Base-by-base conservation (phyloP, 1,140 invertebrate genomes). In the Stegodyphus dumicola region DNA sequence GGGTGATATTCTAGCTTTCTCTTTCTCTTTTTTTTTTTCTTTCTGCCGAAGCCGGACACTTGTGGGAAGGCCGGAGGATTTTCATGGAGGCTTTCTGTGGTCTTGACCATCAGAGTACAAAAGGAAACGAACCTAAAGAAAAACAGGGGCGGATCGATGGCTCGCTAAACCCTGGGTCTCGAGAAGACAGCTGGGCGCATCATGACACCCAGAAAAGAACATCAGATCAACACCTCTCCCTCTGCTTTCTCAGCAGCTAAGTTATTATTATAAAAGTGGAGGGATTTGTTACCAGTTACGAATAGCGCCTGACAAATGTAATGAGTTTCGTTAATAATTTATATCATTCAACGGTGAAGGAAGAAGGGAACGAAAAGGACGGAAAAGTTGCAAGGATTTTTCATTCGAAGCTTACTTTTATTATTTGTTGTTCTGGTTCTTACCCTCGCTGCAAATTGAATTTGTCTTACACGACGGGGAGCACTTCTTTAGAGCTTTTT, bases 301-400 rank as follows among this genome's bases (percentile, higher is more conserved):
- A 54, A 83, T 83, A 64, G 80, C 80, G 48, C 70, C 80, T 83
- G 80, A 83, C 80, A 83, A 83, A 83, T 75, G 71, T 83, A 83
- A 83, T 83, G 80, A 83, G 80, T 83, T 83, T 75, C 80, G 70
- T 83, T 83, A 83, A 83, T 83, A 83, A 83, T 83, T 83, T 83
- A 83, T 83, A 83, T 83, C 80, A 75, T 80, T 80, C 77, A 80
- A 60, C 56, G 56, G 15, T 60, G 53, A 65, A 51, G 77, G 76
- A 65, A 51, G 77, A 64, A 83, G 60, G 51, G 80, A 75, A 56
- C 49, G 77, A 80, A 71, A 75, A 33, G 18, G 60, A 53, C 15
- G 77, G 53, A 53, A 78, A 66, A 80, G 54, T n/a, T 48, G 15
- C 51, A 10, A 17, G 70, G 80, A 83, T 83, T 83, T 83, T 75